Evolutionary conservation across 2,797 vertebrate genomes (phyloP).

Genomic region (Carcharodon carcharias): DNA sequence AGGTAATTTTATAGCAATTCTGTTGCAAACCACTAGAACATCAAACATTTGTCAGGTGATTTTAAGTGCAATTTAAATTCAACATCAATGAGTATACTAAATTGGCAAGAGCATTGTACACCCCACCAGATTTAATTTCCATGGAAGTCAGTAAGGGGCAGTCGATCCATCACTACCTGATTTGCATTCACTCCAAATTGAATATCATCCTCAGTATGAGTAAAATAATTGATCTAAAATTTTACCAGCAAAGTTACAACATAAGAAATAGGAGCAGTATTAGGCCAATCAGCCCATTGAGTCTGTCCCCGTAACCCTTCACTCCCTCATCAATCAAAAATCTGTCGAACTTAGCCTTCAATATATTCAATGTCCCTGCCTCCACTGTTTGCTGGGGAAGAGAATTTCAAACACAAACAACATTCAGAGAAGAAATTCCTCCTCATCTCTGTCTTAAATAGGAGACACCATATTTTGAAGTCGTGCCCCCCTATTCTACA

Average conservation of each 20-base stretch:
- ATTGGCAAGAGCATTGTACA: neutral
- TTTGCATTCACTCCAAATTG: neutral
- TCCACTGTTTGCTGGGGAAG: neutral
- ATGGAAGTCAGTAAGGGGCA: neutral
- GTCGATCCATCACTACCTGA: neutral
- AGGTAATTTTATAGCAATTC: neutral
- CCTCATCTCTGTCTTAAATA: neutral
- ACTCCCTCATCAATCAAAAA: neutral
- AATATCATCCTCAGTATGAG: neutral
- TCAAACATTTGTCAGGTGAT: neutral
- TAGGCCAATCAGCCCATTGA: no score
- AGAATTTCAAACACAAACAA: neutral
- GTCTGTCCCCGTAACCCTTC: no score
- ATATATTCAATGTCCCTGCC: neutral
- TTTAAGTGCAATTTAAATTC: neutral
- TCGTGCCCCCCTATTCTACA: neutral
- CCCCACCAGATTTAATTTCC: neutral
- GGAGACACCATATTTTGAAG: neutral
- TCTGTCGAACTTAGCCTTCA: neutral
- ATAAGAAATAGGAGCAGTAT: no score
- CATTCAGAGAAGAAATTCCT: no score
- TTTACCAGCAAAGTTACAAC: neutral
- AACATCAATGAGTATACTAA: neutral
- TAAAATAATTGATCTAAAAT: neutral
- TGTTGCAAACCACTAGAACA: neutral